A percentile compares a stretch with the other conserved stretches of the same genome.
These are phyloP conservation scores for Orchesella cincta DNA, from an alignment of 1,140 invertebrate genomes.

Conservation along the genomic window DNA sequence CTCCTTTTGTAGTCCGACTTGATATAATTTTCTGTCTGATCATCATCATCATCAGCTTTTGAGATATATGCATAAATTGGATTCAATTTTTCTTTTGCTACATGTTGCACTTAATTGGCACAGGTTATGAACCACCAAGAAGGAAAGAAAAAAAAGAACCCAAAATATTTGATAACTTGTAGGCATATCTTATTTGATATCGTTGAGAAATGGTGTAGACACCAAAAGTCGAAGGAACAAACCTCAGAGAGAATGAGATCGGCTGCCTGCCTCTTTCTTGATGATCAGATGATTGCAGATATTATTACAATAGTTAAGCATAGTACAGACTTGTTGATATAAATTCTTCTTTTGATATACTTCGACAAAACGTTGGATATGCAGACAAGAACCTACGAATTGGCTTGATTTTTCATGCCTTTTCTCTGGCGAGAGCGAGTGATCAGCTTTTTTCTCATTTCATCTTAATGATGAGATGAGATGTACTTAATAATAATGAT, in stretches of 20 bases:
- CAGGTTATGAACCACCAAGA: not conserved
- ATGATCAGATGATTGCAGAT: conserved; percentile 1
- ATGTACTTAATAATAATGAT: conserved; percentile 22
- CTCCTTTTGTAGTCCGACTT: too few species aligned
- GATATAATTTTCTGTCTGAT: too few species aligned
- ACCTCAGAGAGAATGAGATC: conserved; percentile 4
- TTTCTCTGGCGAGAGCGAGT: not conserved
- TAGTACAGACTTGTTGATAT: too few species aligned
- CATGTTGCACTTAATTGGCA: conserved; percentile 1
- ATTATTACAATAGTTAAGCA: not conserved
- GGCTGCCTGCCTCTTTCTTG: not conserved
- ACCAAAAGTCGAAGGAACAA: too few species aligned
- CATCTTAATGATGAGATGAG: conserved; percentile 8
- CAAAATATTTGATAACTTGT: too few species aligned
- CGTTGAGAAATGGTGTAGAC: too few species aligned
- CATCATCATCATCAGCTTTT: too few species aligned
- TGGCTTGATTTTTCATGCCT: not conserved
- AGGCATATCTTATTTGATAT: too few species aligned
- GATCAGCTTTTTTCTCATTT: conserved; percentile 16
- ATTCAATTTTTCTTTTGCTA: not conserved
- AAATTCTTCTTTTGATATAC: too few species aligned
- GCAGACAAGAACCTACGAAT: too few species aligned
- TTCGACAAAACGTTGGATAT: too few species aligned
- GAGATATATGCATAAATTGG: not conserved
- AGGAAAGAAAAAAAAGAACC: not conserved